Conservation (phyloP, 2,888 invertebrate genomes). For the Drosophila greeni region DNA sequence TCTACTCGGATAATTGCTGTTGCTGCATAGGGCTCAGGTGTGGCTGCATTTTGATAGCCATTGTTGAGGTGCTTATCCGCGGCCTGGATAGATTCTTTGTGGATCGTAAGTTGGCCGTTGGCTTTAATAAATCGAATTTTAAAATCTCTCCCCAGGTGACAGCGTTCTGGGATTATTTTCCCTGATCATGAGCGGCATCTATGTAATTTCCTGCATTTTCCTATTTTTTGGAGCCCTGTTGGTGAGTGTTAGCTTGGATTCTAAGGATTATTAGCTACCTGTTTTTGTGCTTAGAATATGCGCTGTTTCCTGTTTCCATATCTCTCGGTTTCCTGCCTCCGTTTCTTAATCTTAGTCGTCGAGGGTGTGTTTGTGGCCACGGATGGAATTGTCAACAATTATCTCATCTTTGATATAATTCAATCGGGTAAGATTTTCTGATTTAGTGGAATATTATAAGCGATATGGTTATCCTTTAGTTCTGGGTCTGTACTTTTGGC, state of each 20-base stretch:
- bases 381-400: slow-evolving; percentile 47
- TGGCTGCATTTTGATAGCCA: slow-evolving; percentile 62
- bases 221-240: slow-evolving; percentile 51
- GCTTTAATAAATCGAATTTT: background rate
- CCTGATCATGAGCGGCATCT: slow-evolving; percentile 55
- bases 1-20: slow-evolving; percentile 60
- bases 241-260: slow-evolving; percentile 26
- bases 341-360: slow-evolving; percentile 38
- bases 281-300: slow-evolving; percentile 11
- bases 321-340: slow-evolving; percentile 42
- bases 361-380: slow-evolving; percentile 38
- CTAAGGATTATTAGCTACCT: background rate
- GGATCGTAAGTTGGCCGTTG: slow-evolving; percentile 48
- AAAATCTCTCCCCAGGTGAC: slow-evolving; percentile 25
- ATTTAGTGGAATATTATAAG: no score
- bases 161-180: slow-evolving; percentile 42
- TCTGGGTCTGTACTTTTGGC: slow-evolving; percentile 54
- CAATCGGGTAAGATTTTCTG: slow-evolving; percentile 24
- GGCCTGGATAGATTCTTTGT: slow-evolving; percentile 55
- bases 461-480: slow-evolving; percentile 26
- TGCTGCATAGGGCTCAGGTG: slow-evolving; percentile 51
- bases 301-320: slow-evolving; percentile 53
- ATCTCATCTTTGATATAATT: slow-evolving; percentile 49
- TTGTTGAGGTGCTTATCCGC: slow-evolving; percentile 57
- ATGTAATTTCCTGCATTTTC: slow-evolving; percentile 52